Evolutionary conservation across 2,797 vertebrate species (phyloP).

Genomic region (Emys orbicularis): DNA sequence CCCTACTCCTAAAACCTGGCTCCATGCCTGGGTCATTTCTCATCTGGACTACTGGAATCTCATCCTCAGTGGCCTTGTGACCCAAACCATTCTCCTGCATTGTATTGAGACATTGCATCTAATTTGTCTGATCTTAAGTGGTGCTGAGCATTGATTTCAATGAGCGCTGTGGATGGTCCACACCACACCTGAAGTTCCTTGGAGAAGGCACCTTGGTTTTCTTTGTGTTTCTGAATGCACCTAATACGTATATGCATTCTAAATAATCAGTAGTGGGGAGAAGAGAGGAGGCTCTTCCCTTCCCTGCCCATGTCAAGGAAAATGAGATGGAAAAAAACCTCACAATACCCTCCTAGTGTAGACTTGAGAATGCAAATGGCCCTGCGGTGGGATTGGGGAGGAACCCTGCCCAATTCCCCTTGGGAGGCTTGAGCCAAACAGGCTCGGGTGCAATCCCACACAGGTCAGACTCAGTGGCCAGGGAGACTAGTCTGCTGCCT

Average conservation of each 20-base stretch:
- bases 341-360: neutral
- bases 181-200: neutral
- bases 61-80: neutral
- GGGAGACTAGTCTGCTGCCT: neutral
- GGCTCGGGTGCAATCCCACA: neutral
- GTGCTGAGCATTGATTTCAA: neutral
- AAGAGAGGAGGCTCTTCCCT: neutral
- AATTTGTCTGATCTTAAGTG: neutral
- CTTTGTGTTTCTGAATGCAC: neutral
- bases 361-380: neutral
- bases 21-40: fast-evolving
- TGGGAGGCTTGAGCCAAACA: neutral
- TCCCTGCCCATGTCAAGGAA: neutral
- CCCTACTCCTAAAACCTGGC: neutral
- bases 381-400: neutral
- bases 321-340: neutral
- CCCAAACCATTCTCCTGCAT: neutral
- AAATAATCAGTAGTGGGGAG: neutral
- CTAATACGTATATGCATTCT: neutral
- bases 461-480: neutral
- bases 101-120: neutral
- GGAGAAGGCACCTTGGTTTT: neutral
- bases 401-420: neutral
- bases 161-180: fast-evolving
- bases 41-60: neutral